These are phyloP conservation scores for Narcine bancroftii DNA, from an alignment of 2,113 vertebrate genomes.

Conservation along the genomic window DNA sequence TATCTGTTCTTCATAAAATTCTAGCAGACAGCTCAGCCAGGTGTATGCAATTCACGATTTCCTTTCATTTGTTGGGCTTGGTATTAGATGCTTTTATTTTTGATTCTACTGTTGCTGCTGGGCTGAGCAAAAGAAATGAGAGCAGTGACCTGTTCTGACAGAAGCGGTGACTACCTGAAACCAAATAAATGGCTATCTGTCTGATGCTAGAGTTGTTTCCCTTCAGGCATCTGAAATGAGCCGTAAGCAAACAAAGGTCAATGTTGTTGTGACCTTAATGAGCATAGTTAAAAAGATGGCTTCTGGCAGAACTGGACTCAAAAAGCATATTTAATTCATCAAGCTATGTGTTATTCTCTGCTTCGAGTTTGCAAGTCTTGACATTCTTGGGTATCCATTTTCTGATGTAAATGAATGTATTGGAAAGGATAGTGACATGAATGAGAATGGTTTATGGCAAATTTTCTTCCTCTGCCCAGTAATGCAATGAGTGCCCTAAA, in stretches of 20 bases:
- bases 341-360: neutral
- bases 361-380: neutral
- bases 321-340: neutral
- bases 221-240: slow-evolving; percentile 8
- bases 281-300: neutral
- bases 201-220: neutral
- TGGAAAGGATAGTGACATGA: neutral
- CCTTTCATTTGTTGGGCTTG: neutral
- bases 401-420: neutral
- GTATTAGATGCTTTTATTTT: neutral
- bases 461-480: neutral
- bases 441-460: neutral
- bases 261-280: slow-evolving; percentile 27
- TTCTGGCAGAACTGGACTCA: neutral
- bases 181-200: neutral
- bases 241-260: slow-evolving; percentile 29
- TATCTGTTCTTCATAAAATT: neutral
- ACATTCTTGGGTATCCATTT: neutral
- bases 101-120: neutral
- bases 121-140: neutral
- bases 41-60: neutral
- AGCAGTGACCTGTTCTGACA: slow-evolving; percentile 7
- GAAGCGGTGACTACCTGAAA: neutral
- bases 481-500: neutral
- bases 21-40: neutral